These are phyloP conservation scores for Limnodromus scolopaceus DNA, from an alignment of 2,797 vertebrate species.

Conservation along the genomic window DNA sequence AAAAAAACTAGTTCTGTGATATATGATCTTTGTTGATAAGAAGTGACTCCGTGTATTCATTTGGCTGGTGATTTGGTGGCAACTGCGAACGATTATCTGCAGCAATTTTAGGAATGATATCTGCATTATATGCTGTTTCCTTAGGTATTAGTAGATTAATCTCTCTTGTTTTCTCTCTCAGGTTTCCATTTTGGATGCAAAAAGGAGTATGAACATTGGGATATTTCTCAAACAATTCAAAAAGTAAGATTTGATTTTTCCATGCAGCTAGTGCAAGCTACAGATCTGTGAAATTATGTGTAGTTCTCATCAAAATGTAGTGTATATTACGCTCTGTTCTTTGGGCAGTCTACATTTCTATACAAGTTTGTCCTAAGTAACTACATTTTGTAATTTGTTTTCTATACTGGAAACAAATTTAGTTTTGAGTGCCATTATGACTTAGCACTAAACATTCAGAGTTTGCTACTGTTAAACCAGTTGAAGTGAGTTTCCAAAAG, in stretches of 20 bases:
- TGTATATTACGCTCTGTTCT: background rate
- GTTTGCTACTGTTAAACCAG: background rate
- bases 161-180: conserved; percentile 62
- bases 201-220: conserved; percentile 97
- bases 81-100: background rate
- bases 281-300: background rate
- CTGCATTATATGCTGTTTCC: background rate
- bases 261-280: background rate
- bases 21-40: background rate
- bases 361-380: background rate
- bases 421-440: background rate
- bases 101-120: background rate
- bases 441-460: background rate
- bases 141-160: background rate
- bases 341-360: background rate
- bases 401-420: background rate
- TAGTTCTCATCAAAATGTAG: background rate
- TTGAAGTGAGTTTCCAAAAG: background rate
- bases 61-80: background rate
- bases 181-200: conserved; percentile 95
- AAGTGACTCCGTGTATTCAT: background rate
- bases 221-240: conserved; percentile 99
- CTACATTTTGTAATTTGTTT: background rate
- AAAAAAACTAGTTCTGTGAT: conserved; percentile 22
- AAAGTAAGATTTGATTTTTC: conserved; percentile 85